Conservation (phyloP, 1,140 invertebrate genomes). For the Drosophila nasuta region DNA sequence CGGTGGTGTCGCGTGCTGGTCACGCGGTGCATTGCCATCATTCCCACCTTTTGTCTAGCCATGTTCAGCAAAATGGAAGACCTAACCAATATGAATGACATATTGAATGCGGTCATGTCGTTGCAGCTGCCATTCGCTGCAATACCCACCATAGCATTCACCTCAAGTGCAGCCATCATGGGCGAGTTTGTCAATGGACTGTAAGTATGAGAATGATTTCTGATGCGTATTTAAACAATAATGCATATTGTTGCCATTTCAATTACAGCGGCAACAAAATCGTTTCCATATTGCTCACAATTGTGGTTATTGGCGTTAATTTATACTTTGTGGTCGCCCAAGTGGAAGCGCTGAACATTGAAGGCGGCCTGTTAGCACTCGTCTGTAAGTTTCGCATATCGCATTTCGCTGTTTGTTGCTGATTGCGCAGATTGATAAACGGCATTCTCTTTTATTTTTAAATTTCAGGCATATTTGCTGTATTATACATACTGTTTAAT, state of each 20-base stretch:
- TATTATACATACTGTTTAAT: constrained; percentile 90
- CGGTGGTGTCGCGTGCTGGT: constrained; percentile 94
- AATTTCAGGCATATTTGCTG: constrained; percentile 85
- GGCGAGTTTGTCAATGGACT: constrained; percentile 91
- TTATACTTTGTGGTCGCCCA: constrained; percentile 91
- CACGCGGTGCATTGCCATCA: constrained; percentile 95
- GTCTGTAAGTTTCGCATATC: constrained; percentile 84
- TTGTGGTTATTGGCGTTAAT: constrained; percentile 92
- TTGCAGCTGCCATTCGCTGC: constrained; percentile 94
- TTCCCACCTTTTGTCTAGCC: constrained; percentile 92
- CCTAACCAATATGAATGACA: constrained; percentile 94
- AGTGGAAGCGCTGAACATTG: constrained; percentile 86
- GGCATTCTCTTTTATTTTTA: background rate
- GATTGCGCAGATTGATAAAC: background rate
- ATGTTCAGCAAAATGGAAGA: constrained; percentile 90
- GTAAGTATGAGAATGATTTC: constrained; percentile 86
- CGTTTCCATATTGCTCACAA: constrained; percentile 88
- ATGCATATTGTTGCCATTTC: constrained; percentile 44
- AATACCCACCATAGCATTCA: constrained; percentile 95
- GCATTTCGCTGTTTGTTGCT: background rate
- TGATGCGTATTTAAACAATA: constrained; percentile 30
- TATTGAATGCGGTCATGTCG: constrained; percentile 96
- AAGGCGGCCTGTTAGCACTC: constrained; percentile 86
- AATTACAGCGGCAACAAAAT: constrained; percentile 89
- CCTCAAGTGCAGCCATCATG: constrained; percentile 92